Conservation (phyloP, 2,888 invertebrate genomes). For the Bruchidius siliquastri region DNA sequence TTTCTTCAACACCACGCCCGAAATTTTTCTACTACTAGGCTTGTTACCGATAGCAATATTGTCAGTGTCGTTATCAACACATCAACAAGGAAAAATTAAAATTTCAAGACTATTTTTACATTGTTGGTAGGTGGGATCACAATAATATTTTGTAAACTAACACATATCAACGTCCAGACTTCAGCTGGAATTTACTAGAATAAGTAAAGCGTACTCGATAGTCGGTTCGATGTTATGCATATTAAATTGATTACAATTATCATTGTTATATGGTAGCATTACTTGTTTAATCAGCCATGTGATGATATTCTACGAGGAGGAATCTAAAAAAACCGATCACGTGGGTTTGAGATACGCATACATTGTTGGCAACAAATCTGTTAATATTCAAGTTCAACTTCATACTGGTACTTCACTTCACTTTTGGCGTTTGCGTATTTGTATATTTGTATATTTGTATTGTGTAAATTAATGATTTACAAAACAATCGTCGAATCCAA, state of each 20-base stretch:
- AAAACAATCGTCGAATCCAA: too few relatives aligned
- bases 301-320: neutral
- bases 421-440: too few relatives aligned
- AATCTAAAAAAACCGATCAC: too few relatives aligned
- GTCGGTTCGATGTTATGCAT: neutral
- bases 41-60: too few relatives aligned
- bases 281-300: neutral
- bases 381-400: too few relatives aligned
- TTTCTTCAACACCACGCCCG: neutral
- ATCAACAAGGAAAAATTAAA: neutral
- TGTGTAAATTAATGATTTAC: too few relatives aligned
- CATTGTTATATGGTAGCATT: neutral
- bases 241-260: neutral
- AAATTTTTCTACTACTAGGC: neutral
- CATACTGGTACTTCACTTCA: too few relatives aligned
- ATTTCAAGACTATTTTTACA: neutral
- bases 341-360: too few relatives aligned
- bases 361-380: too few relatives aligned
- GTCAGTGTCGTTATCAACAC: neutral
- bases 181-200: neutral
- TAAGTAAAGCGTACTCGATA: neutral
- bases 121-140: neutral
- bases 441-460: too few relatives aligned
- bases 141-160: neutral
- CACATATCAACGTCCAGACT: neutral